These are phyloP conservation scores for Laticauda laticaudata DNA, from an alignment of 2,113 vertebrate species.

Conservation along the genomic window DNA sequence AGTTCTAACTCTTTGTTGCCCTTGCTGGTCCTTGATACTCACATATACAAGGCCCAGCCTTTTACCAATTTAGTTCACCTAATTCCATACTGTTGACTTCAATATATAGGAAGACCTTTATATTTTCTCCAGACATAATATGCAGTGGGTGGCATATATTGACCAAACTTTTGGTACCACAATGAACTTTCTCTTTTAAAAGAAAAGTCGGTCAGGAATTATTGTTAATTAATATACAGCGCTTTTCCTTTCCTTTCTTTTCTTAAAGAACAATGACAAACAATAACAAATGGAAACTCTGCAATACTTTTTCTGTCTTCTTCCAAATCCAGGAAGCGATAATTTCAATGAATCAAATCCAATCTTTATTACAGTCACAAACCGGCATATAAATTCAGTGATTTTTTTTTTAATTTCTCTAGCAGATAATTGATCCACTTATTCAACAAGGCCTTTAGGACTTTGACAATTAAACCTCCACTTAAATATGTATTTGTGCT, in stretches of 20 bases:
- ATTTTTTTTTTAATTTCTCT: background rate
- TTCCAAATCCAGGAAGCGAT: background rate
- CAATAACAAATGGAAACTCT: background rate
- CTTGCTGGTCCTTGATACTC: background rate
- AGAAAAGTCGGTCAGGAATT: background rate
- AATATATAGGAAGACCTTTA: background rate
- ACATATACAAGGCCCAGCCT: background rate
- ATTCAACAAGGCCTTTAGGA: background rate
- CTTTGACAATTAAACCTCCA: background rate
- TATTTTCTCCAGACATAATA: background rate
- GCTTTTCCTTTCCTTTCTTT: background rate
- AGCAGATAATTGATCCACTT: background rate
- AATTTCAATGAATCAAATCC: background rate
- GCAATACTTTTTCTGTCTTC: background rate
- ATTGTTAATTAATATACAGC: background rate
- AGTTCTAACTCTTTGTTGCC: background rate
- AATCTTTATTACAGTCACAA: background rate
- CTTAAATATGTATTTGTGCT: slow-evolving; percentile 1
- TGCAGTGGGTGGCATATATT: background rate
- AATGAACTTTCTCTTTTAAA: background rate
- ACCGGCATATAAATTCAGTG: background rate
- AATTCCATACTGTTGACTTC: background rate
- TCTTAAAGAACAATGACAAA: background rate
- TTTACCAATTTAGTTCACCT: background rate
- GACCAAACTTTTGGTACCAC: background rate